Evolutionary conservation across 2,888 invertebrate genomes (phyloP).

Genomic region (Myopa tessellatipennis): DNA sequence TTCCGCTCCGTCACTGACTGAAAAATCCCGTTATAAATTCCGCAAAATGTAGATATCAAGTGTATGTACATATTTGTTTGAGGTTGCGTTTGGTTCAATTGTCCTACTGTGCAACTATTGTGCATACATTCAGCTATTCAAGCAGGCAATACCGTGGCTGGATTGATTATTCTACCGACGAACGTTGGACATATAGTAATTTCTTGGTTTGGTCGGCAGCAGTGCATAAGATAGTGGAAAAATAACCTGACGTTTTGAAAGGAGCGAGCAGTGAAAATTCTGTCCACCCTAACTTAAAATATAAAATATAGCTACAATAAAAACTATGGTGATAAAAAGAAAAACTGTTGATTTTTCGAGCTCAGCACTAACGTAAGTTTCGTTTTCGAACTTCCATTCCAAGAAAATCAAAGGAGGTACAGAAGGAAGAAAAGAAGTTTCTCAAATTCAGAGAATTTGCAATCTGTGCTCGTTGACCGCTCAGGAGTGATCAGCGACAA

Average conservation of each 20-base stretch:
- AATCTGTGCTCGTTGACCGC: too few species aligned
- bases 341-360: neutral
- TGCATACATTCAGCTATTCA: conserved; percentile 25
- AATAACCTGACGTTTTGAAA: conserved; percentile 26
- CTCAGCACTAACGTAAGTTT: neutral
- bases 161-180: conserved; percentile 23
- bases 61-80: too few species aligned
- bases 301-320: neutral
- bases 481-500: neutral
- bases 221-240: neutral
- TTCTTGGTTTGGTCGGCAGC: too few species aligned
- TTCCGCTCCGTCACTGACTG: too few species aligned
- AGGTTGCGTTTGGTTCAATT: neutral
- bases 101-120: conserved; percentile 21
- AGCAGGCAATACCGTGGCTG: conserved; percentile 7
- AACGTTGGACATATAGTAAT: conserved; percentile 3
- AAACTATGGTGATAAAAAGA: neutral
- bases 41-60: too few species aligned
- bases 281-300: conserved; percentile 16
- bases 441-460: too few species aligned
- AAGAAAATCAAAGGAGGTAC: neutral
- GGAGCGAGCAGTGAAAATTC: conserved; percentile 2
- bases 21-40: too few species aligned
- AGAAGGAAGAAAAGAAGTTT: too few species aligned
- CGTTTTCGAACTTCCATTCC: neutral